Evolutionary conservation across 2,888 invertebrate species (phyloP), one percentile per base, ranked within the genome.

Genomic region (Drosophila mettleri): DNA sequence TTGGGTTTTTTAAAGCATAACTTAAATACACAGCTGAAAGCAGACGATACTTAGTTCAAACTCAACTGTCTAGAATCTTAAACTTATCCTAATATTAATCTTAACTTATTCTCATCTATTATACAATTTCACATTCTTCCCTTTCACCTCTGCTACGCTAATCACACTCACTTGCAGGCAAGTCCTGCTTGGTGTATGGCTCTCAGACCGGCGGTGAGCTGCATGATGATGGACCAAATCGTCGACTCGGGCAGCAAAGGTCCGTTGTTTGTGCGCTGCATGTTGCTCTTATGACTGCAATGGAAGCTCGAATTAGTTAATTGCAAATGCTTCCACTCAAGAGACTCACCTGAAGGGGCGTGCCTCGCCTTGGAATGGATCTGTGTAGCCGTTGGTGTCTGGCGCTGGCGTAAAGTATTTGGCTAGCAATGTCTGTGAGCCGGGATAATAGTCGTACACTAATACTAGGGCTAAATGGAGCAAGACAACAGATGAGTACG

Each of bases 141-240:
- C 22, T 22, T 14, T 7, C 18, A 18, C 10, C 12, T 45, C 3
- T 24, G 7, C 22, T 41, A 14, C 22, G 2, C 38, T 18, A 38
- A 5, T 20, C 39, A 22, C 41, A 80, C 88, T 68, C 88, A 94
- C 94, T 94, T 94, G 94, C 94, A 94, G 33, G 94, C 94, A 1
- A 94, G 91, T 36, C 94, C 94, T 33, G 94, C 94, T 36, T 93
- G 95, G 93, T 99, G 99, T 78, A 99, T 96, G 65, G 96, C 95
- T 61, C 99, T 94, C 75, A 99, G 93, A 0, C 98, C 99, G 3
- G 98, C 97, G 31, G 98, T 98, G 74, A 99, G 93, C 93, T 99
- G 98, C 84, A 99, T 98, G 49, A 99, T 95, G 85, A 98, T 96
- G 80, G 97, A 97, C 99, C 99, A 99, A 77, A 99, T 95, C 55